Conservation (phyloP, 2,113 vertebrate genomes). For the Tragulus kanchil region DNA sequence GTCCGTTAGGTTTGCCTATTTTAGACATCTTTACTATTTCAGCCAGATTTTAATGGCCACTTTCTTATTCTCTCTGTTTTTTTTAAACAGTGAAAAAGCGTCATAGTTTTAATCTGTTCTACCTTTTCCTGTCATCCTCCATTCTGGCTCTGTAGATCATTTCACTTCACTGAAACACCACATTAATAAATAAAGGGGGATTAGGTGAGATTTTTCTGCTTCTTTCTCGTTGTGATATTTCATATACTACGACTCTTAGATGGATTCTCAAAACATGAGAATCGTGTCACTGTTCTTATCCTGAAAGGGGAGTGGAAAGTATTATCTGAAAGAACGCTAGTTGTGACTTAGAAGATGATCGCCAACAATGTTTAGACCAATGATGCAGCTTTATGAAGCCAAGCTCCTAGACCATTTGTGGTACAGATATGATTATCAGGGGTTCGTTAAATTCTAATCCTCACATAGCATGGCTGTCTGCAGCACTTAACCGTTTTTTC, state of each 20-base stretch:
- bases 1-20: neutral
- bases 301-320: neutral
- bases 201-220: conserved; percentile 29
- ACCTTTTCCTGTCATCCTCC: neutral
- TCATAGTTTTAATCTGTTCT: neutral
- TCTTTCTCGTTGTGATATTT: neutral
- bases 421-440: neutral
- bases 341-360: neutral
- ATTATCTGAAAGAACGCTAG: neutral
- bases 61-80: neutral
- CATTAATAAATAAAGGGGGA: neutral
- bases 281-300: neutral
- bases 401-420: neutral
- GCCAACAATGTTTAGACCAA: neutral
- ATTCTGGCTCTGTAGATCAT: neutral
- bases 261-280: conserved; percentile 1
- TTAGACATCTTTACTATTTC: conserved; percentile 13
- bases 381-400: neutral
- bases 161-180: neutral
- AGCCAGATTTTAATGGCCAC: neutral
- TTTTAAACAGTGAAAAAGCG: neutral
- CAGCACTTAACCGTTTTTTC: neutral
- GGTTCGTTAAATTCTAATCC: neutral
- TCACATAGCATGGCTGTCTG: neutral
- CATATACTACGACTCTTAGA: neutral